Evolutionary conservation across 2,888 invertebrate species (phyloP), one percentile per base, ranked within the genome.

Genomic region (Harpalus rubripes): DNA sequence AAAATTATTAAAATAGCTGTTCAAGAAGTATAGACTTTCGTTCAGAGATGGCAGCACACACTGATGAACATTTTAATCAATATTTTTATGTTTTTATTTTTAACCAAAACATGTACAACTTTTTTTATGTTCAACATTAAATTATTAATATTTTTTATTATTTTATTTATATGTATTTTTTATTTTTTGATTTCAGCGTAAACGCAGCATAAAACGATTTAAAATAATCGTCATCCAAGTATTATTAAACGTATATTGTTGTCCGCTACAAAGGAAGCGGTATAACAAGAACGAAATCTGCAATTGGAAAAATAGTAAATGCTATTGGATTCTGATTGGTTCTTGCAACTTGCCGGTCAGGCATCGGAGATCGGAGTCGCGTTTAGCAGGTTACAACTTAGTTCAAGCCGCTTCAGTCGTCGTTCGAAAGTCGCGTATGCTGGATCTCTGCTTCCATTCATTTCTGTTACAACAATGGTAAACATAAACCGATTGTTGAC

Each of bases 341-440:
- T 84, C 61, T 61, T 80, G 56, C 41, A 74, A 63, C 52, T 76
- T 39, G 78, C 84, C 84, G 84, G 84, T 65, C 61, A 58, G 74
- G 41, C 72, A 74, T 44, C 41, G 84, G 26, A 84, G 76, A 74
- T 44, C 41, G 84, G 26, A 84, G 76, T 39, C 65, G 83, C 52
- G 76, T 74, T 82, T 58, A 58, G 78, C 78, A 83, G 83, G 83
- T 72, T 84, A 78, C 56, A 84, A 84, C 76, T 78, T 58, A 59
- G 83, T 52, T 61, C 12, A 61, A 12, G 61, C 32, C 41, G 32
- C 59, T 63, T 78, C 84, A 84, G 84, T 84, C 84, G 61, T 56
- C 63, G 63, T 84, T 84, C 78, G 84, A 84, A 78, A 78, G 84
- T 65, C 84, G 84, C 76, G 83, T 15, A 76, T 83, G 83, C 59